Conservation (phyloP, 2,888 invertebrate genomes). For the Rhamphomyia laevipes region DNA sequence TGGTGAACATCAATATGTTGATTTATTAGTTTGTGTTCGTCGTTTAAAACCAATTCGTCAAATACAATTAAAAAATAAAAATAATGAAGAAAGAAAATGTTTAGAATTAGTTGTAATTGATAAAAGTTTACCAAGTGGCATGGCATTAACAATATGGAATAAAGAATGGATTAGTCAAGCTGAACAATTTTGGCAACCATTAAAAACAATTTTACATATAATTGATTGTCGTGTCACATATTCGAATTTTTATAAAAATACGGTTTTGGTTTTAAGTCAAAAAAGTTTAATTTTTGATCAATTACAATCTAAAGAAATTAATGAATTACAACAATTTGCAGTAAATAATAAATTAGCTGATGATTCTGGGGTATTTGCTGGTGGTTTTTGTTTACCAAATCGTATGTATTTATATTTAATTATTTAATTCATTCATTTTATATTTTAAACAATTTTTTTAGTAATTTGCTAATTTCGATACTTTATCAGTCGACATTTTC, state of each 20-base stretch:
- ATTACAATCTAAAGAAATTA: slow-evolving; percentile 52
- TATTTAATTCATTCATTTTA: not conserved
- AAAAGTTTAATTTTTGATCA: slow-evolving; percentile 61
- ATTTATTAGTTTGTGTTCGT: slow-evolving; percentile 58
- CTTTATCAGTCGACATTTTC: not conserved
- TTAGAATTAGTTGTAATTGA: slow-evolving; percentile 56
- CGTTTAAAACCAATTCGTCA: slow-evolving; percentile 48
- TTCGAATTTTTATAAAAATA: slow-evolving; percentile 42
- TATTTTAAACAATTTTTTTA: not conserved
- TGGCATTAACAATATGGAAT: slow-evolving; percentile 53
- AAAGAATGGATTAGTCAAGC: slow-evolving; percentile 54
- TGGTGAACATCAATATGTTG: slow-evolving; percentile 35
- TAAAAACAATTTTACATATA: slow-evolving; percentile 57
- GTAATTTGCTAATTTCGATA: too few relatives aligned
- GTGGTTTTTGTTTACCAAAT: slow-evolving; percentile 27
- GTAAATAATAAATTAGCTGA: slow-evolving; percentile 11
- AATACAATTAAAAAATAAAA: slow-evolving; percentile 36
- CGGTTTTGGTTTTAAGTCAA: slow-evolving; percentile 40
- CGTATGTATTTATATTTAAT: slow-evolving; percentile 27
- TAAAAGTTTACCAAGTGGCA: slow-evolving; percentile 45
- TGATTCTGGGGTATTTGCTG: slow-evolving; percentile 18
- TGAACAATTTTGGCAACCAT: slow-evolving; percentile 47
- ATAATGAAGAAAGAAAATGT: slow-evolving; percentile 38
- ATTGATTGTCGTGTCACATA: slow-evolving; percentile 54
- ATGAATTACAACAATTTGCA: slow-evolving; percentile 33